phyloP scores from a whole-genome alignment of 1,140 invertebrate genomes.

The Drosophila takahashii region DNA sequence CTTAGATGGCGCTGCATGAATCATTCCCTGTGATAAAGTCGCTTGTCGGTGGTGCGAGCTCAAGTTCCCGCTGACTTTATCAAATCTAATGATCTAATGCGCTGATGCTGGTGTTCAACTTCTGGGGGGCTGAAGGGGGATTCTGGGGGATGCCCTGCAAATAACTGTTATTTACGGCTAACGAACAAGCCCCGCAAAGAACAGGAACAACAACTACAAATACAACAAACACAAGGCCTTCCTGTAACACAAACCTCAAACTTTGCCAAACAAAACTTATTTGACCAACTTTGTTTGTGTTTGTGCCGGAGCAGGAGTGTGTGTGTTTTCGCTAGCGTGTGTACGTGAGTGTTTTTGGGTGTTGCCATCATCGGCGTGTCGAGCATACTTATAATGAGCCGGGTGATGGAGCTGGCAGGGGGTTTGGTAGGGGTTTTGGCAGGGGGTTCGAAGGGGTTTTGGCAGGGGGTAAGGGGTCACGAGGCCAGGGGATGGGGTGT shows the following conservation, averaged over 20 bases:
- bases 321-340: slow-evolving; percentile 10
- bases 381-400: slow-evolving; percentile 58
- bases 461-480: slow-evolving; percentile 24
- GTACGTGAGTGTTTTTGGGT: slow-evolving; percentile 54
- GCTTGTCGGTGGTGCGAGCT: background rate
- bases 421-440: background rate
- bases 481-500: slow-evolving; percentile 10
- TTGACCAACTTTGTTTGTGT: slow-evolving; percentile 62
- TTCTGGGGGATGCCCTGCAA: slow-evolving; percentile 23
- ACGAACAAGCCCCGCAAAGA: slow-evolving; percentile 17
- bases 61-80: slow-evolving; percentile 41
- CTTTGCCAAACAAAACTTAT: slow-evolving; percentile 72
- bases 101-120: slow-evolving; percentile 49
- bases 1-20: slow-evolving; percentile 9
- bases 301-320: background rate
- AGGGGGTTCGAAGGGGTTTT: slow-evolving; percentile 6
- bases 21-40: slow-evolving; percentile 20
- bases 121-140: too few relatives aligned
- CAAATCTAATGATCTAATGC: slow-evolving; percentile 66
- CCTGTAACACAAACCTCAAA: slow-evolving; percentile 64
- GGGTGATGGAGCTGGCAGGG: too few relatives aligned
- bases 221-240: slow-evolving; percentile 18
- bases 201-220: slow-evolving; percentile 5
- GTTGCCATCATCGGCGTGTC: slow-evolving; percentile 47
- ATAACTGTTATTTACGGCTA: slow-evolving; percentile 49